These are phyloP conservation scores for Elysia crispata DNA, from an alignment of 2,888 invertebrate genomes.

Conservation along the genomic window DNA sequence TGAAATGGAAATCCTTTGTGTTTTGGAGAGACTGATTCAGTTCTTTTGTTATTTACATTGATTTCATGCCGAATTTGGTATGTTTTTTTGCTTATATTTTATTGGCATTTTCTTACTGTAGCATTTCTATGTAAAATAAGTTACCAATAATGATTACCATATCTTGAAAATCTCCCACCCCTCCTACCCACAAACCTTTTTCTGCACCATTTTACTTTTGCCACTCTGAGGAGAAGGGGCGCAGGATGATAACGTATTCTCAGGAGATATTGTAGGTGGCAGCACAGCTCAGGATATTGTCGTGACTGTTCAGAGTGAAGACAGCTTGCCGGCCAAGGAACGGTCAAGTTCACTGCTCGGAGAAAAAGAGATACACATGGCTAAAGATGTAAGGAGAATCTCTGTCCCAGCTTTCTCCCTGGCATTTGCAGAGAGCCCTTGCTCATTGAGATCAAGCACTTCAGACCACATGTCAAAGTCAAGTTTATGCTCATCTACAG, in stretches of 20 bases:
- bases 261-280: constrained; percentile 1
- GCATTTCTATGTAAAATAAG: too few species aligned
- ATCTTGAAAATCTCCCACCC: too few species aligned
- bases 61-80: too few species aligned
- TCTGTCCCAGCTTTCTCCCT: not conserved
- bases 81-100: too few species aligned
- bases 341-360: not conserved
- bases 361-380: not conserved
- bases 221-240: constrained; percentile 36
- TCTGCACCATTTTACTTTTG: too few species aligned
- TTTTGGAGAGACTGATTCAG: too few species aligned
- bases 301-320: not conserved
- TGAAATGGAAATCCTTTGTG: too few species aligned
- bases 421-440: constrained; percentile 20
- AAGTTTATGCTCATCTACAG: constrained; percentile 48
- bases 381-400: not conserved
- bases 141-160: too few species aligned
- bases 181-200: too few species aligned
- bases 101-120: too few species aligned
- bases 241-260: constrained; percentile 43
- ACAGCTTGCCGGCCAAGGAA: too few species aligned
- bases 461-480: constrained; percentile 46
- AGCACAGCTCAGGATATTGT: not conserved
- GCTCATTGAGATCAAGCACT: constrained; percentile 38
- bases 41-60: too few species aligned